These are phyloP conservation scores for Siphamia tubifer DNA, from an alignment of 2,113 vertebrate genomes.

Conservation along the genomic window DNA sequence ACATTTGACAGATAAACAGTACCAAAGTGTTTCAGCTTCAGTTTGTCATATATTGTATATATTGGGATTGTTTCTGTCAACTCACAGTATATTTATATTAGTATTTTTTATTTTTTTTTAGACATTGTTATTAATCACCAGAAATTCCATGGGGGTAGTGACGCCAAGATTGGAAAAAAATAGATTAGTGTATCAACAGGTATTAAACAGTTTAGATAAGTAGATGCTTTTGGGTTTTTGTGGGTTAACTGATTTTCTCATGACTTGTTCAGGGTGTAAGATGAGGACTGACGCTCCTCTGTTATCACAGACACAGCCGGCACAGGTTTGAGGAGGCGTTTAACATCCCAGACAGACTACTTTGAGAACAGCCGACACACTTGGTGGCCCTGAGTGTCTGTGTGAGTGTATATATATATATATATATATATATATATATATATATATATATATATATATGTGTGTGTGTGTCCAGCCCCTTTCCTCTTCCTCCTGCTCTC, in stretches of 20 bases:
- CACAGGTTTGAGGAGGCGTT: constrained; percentile 28
- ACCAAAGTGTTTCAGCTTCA: no score
- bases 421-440: constrained; percentile 11
- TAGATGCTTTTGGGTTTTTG: no score
- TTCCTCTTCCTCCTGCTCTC: constrained; percentile 38
- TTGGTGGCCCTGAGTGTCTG: constrained; percentile 4
- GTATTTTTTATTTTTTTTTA: no score
- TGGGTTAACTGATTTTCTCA: neutral
- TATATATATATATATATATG: constrained; percentile 14
- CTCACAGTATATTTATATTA: no score
- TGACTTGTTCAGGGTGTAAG: constrained; percentile 30
- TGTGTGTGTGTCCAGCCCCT: constrained; percentile 10
- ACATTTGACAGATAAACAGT: no score
- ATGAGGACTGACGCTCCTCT: neutral
- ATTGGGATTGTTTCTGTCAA: no score
- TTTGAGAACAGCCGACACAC: neutral
- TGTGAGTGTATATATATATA: constrained; percentile 14
- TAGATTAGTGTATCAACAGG: no score
- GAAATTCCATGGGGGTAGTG: no score
- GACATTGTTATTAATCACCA: no score
- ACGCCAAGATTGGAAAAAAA: no score
- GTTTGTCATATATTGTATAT: no score
- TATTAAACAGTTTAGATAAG: no score
- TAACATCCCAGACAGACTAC: neutral
- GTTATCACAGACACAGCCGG: constrained; percentile 47